phyloP scores from a whole-genome alignment of 2,797 vertebrate genomes.

The Brachymystax lenok region DNA sequence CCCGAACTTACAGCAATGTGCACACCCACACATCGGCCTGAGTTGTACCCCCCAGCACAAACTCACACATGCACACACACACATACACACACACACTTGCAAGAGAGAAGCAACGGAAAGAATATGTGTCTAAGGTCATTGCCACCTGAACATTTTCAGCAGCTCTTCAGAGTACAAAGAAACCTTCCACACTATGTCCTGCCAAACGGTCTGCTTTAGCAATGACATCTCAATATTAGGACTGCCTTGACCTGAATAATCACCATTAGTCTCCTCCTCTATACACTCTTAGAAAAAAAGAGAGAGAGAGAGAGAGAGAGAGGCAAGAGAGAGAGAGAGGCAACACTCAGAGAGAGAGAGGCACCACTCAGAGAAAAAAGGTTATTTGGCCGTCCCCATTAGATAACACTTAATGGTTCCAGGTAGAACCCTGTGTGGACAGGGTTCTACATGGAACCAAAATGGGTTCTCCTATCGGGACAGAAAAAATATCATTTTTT shows the following conservation, averaged over 20 bases:
- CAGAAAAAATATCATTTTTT: too few relatives aligned
- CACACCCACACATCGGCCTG: neutral
- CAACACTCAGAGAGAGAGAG: too few relatives aligned
- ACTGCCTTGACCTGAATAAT: constrained; percentile 39
- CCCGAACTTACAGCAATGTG: neutral
- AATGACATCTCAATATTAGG: constrained; percentile 31
- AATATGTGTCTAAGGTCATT: constrained; percentile 28
- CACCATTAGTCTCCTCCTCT: neutral
- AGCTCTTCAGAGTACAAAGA: constrained; percentile 28
- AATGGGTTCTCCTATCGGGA: too few relatives aligned
- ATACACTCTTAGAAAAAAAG: too few relatives aligned
- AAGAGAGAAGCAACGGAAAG: neutral
- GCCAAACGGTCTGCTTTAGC: constrained; percentile 23
- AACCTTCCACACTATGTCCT: constrained; percentile 35
- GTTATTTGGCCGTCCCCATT: neutral
- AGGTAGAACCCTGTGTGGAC: too few relatives aligned
- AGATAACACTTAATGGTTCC: too few relatives aligned
- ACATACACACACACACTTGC: neutral
- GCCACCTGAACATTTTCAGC: constrained; percentile 20
- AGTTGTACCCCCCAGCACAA: neutral
- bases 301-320: too few relatives aligned
- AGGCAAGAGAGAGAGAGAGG: too few relatives aligned
- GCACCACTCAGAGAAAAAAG: too few relatives aligned
- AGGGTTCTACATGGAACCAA: too few relatives aligned
- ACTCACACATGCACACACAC: constrained; percentile 2